Evolutionary conservation across 2,797 vertebrate species (phyloP).

Genomic region (Rhinella marina): DNA sequence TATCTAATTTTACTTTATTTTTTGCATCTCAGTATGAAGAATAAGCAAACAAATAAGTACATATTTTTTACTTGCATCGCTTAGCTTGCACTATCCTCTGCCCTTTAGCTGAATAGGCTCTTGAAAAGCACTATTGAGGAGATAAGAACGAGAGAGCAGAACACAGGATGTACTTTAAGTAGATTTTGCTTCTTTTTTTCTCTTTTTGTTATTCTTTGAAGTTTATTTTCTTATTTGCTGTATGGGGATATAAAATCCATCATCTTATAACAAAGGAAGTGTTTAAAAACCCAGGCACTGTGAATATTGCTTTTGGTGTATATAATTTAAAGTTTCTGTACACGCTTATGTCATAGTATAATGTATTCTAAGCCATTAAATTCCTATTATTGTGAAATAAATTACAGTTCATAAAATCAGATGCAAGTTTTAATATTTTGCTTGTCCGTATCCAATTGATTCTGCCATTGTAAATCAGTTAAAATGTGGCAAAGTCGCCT

Average conservation of each 20-base stretch:
- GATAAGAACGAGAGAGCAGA: constrained; percentile 44
- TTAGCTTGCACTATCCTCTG: constrained; percentile 18
- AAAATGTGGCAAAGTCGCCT: constrained; percentile 47
- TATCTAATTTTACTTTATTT: background rate
- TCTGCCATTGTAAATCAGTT: constrained; percentile 58
- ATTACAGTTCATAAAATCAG: constrained; percentile 60
- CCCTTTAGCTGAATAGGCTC: constrained; percentile 22
- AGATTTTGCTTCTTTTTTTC: constrained; percentile 50
- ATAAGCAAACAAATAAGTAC: constrained; percentile 23
- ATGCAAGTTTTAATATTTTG: constrained; percentile 59
- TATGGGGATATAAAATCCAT: constrained; percentile 56
- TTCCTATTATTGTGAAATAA: constrained; percentile 58
- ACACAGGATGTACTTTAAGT: constrained; percentile 52
- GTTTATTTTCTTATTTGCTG: constrained; percentile 62
- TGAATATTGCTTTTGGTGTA: constrained; percentile 58
- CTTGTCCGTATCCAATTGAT: constrained; percentile 58
- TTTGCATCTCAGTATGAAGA: background rate
- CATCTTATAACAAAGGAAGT: constrained; percentile 59
- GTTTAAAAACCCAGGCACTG: constrained; percentile 50
- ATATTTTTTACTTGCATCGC: constrained; percentile 5
- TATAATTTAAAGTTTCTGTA: constrained; percentile 60
- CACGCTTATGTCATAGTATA: constrained; percentile 56
- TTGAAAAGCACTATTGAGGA: constrained; percentile 40
- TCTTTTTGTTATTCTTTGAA: constrained; percentile 60
- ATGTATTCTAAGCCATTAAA: constrained; percentile 61